Conservation (phyloP, 1,140 invertebrate species). For the Nymphalis io region DNA sequence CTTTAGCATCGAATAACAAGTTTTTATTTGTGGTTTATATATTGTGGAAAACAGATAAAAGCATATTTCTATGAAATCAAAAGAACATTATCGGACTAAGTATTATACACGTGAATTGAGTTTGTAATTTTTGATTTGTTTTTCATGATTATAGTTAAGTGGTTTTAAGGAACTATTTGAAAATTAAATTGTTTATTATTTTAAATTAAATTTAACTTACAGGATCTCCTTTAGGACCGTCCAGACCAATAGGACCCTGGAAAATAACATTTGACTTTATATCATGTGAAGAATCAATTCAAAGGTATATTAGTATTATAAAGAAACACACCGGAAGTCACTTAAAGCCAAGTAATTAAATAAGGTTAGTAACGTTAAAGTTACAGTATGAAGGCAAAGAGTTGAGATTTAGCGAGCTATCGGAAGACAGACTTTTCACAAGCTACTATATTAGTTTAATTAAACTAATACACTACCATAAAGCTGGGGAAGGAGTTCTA, state of each 20-base stretch:
- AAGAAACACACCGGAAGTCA: background rate
- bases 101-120: too few relatives aligned
- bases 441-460: background rate
- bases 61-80: too few relatives aligned
- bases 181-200: background rate
- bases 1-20: too few relatives aligned
- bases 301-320: background rate
- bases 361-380: background rate
- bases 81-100: too few relatives aligned
- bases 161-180: background rate
- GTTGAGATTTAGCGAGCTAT: too few relatives aligned
- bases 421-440: background rate
- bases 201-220: conserved; percentile 84
- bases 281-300: background rate
- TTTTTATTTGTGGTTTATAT: too few relatives aligned
- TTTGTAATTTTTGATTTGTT: background rate
- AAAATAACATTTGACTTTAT: conserved; percentile 69
- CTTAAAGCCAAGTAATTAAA: background rate
- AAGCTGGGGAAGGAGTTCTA: background rate
- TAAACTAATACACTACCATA: background rate
- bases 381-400: background rate
- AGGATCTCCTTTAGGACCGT: conserved; percentile 95
- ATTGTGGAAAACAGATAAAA: too few relatives aligned
- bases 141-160: too few relatives aligned
- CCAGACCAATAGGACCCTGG: conserved; percentile 95